A percentile compares a stretch with the other conserved stretches of the same genome.
phyloP scores from a whole-genome alignment of 2,113 vertebrate genomes.

The Eublepharis macularius region DNA sequence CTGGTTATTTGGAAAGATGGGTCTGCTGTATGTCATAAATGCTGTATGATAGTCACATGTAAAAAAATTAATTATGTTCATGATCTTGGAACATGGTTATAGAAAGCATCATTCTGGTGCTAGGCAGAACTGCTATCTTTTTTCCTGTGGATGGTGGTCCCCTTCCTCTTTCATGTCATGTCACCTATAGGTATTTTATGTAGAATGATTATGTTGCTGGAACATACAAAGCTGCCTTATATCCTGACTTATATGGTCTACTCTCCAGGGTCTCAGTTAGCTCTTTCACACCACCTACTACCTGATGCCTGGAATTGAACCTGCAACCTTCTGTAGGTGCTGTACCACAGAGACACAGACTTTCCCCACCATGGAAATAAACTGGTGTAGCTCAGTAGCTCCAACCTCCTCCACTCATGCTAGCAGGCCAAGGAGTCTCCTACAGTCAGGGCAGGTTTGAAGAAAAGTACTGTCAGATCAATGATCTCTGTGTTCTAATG shows the following conservation, averaged over 20 bases:
- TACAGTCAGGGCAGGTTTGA: background rate
- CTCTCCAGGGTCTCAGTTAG: too few species aligned
- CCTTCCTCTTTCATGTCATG: background rate
- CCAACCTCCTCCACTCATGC: background rate
- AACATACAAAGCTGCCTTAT: too few species aligned
- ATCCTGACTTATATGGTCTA: too few species aligned
- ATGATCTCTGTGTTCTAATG: background rate
- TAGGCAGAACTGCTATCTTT: background rate
- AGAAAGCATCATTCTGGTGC: background rate
- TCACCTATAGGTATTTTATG: background rate
- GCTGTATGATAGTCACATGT: background rate
- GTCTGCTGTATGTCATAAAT: background rate
- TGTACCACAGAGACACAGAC: background rate
- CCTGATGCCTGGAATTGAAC: background rate
- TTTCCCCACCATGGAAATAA: background rate
- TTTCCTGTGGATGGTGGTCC: background rate
- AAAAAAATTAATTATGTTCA: background rate
- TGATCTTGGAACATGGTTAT: background rate
- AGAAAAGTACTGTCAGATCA: background rate
- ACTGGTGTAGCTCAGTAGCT: background rate
- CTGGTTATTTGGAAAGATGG: background rate
- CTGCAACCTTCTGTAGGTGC: background rate
- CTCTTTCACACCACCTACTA: background rate
- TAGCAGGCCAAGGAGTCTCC: background rate
- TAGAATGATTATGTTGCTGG: background rate